Base-by-base conservation (phyloP, 2,888 invertebrate species). In the Phyto melanocephala region DNA sequence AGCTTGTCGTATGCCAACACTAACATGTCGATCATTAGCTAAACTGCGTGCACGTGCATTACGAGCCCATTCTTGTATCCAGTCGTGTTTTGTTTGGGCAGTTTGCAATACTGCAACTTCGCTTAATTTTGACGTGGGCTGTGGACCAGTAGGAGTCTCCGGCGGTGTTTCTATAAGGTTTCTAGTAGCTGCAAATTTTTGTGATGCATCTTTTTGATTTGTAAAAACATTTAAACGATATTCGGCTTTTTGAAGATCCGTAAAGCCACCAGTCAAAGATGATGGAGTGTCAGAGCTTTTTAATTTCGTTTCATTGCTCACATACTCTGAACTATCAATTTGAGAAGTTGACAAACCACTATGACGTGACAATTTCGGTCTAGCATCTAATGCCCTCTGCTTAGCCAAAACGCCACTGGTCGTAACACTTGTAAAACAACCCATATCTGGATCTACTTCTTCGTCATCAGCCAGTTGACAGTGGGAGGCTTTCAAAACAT, bases 341-440 rank as follows among this genome's bases (percentile, higher is more conserved):
- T 95, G 95, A 0, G 95, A 95, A 87, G 95, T 95, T 0, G 94
- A 93, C 83, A 95, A 88, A 85, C 94, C 95, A 86, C 94, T 93
- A 82, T 93, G 93, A 13, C 93, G 92, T 22, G 87, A 88, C 45
- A 91, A 75, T 82, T 90, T 89, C 1, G 90, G 90, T 75, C 90
- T 87, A 0, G 89, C 86, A 76, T 91, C 90, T 88, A 92, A 22
- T 81, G 87, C 90, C n/a, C 90, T 90, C 84, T 93, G 93, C 4
- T 93, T 93, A 84, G 93, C 93, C 84, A 95, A 90, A 8, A 95
- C 94, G 0, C 95, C 95, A 60, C 95, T 95, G 0, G 95, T 94
- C 1, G 95, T 95, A 0, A 95, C 94, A 0, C 95, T 95, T 13
- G 95, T 95, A 76, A 95, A 94, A 82, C 93, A 94, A 10, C 95